These are phyloP conservation scores for Muscicapa striata DNA, from an alignment of 2,797 vertebrate genomes.

Conservation along the genomic window DNA sequence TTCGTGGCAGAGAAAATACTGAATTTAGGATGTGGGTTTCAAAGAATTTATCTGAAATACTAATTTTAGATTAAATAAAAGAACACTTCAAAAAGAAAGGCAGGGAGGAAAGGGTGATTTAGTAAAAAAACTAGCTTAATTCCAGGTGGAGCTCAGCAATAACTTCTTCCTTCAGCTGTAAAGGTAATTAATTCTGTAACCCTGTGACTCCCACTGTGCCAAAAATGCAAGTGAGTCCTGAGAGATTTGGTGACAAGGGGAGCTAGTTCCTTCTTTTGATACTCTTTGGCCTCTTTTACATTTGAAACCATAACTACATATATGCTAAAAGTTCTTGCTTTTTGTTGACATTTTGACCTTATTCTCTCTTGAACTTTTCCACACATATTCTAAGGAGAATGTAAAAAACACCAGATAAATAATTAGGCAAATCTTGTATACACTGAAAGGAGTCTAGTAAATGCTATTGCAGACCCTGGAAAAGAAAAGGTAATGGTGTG, in stretches of 20 bases:
- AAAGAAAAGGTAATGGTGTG: background rate
- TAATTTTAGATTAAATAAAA: background rate
- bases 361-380: background rate
- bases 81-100: background rate
- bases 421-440: background rate
- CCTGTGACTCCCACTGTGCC: background rate
- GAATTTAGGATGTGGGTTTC: background rate
- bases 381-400: background rate
- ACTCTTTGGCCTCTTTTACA: background rate
- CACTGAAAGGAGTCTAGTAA: background rate
- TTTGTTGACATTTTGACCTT: background rate
- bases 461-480: background rate
- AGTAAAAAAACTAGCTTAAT: background rate
- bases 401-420: background rate
- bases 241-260: background rate
- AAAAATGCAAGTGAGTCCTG: background rate
- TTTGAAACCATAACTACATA: background rate
- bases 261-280: background rate
- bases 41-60: background rate
- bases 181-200: background rate
- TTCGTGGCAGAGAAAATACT: background rate
- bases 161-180: background rate
- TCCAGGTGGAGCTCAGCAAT: background rate
- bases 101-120: background rate
- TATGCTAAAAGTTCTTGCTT: background rate